Percentiles rank a stretch among this genome's conserved stretches.
These are phyloP conservation scores for Sitobion miscanthi DNA, from an alignment of 1,140 invertebrate genomes.

Conservation along the genomic window DNA sequence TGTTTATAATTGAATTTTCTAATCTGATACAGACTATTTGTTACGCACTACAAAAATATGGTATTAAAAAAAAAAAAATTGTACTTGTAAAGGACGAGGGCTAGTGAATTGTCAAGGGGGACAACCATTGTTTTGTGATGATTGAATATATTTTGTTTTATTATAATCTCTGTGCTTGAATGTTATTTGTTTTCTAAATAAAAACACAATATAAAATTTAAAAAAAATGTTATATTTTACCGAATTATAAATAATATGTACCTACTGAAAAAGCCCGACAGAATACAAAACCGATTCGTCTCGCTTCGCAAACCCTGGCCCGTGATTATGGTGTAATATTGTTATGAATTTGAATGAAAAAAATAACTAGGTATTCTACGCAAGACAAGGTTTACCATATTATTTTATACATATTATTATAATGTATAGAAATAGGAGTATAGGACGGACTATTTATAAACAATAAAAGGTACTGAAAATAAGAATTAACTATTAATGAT, in stretches of 20 bases:
- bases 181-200: neutral
- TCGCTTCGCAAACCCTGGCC: neutral
- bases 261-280: neutral
- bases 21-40: neutral
- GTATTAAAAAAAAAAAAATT: neutral
- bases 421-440: too few species aligned
- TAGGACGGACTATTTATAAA: too few species aligned
- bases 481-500: too few species aligned
- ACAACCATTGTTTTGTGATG: neutral
- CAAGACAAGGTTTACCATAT: neutral
- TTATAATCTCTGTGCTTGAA: neutral
- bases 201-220: neutral
- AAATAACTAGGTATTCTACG: neutral
- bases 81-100: neutral
- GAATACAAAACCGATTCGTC: neutral
- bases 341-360: neutral
- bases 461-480: too few species aligned
- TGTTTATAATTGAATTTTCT: neutral
- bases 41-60: neutral
- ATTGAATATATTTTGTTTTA: neutral
- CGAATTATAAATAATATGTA: neutral
- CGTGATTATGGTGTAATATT: neutral
- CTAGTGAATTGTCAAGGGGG: neutral
- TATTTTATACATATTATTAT: neutral
- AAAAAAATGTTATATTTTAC: neutral